A percentile compares a stretch with the other conserved stretches of the same genome.
phyloP scores from a whole-genome alignment of 2,797 vertebrate genomes.

The Sarcoramphus papa region DNA sequence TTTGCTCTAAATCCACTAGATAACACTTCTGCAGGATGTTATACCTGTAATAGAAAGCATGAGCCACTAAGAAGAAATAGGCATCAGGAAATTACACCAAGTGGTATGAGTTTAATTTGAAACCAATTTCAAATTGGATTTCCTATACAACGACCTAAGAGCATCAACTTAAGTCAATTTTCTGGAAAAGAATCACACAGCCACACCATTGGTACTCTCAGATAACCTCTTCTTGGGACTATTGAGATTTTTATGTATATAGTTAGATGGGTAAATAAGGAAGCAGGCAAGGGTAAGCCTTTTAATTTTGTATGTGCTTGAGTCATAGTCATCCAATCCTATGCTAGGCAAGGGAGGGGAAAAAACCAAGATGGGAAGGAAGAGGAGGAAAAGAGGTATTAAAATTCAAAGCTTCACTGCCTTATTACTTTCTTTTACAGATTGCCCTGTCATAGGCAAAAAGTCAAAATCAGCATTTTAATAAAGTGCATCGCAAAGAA shows the following conservation, averaged over 20 bases:
- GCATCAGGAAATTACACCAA: background rate
- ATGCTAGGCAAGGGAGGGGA: background rate
- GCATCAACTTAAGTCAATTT: background rate
- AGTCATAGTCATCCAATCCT: background rate
- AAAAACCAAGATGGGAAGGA: background rate
- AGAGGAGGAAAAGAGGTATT: background rate
- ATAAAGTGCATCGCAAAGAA: background rate
- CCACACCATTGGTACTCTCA: background rate
- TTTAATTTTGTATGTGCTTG: background rate
- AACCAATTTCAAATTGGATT: constrained; percentile 1
- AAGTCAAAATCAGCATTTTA: constrained; percentile 64
- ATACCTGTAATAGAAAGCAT: background rate
- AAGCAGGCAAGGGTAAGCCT: background rate
- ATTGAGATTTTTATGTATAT: background rate
- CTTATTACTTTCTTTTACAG: constrained; percentile 15
- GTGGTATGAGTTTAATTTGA: background rate
- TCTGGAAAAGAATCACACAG: background rate
- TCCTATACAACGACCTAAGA: background rate
- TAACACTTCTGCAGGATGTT: background rate
- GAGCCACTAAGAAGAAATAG: background rate
- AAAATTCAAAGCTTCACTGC: background rate
- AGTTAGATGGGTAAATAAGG: background rate
- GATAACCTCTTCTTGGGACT: background rate
- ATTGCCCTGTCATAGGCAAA: constrained; percentile 23
- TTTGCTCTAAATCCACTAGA: constrained; percentile 12